phyloP scores from a whole-genome alignment of 1,140 invertebrate species.

The Leptinotarsa texana region DNA sequence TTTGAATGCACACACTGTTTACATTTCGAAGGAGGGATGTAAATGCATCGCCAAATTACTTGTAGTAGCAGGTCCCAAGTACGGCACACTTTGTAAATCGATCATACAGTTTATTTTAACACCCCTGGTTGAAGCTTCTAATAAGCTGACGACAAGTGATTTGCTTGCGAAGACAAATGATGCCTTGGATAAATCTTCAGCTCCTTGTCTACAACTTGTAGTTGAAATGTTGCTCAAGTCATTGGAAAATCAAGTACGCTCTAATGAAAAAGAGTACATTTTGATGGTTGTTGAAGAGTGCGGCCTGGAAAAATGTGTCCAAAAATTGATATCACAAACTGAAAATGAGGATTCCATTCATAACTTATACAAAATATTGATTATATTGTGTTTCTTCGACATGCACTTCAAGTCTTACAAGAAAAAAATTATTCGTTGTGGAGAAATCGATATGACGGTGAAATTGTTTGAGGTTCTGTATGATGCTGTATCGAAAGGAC shows the following conservation, averaged over 20 bases:
- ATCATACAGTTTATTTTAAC: slow-evolving; percentile 9
- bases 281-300: slow-evolving; percentile 28
- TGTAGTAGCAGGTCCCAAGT: not conserved
- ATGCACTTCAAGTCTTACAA: not conserved
- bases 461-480: slow-evolving; percentile 12
- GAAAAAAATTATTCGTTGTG: slow-evolving; percentile 18
- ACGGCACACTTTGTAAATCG: not conserved
- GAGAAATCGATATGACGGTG: slow-evolving; percentile 11
- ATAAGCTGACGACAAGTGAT: not conserved
- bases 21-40: slow-evolving; percentile 64
- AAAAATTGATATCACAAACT: slow-evolving; percentile 35
- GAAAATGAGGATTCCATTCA: slow-evolving; percentile 38
- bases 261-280: slow-evolving; percentile 34
- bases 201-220: slow-evolving; percentile 29
- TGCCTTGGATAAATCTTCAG: not conserved
- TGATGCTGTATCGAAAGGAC: not conserved
- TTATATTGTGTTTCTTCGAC: slow-evolving; percentile 33
- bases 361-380: slow-evolving; percentile 38
- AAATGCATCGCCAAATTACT: slow-evolving; percentile 61
- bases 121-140: not conserved
- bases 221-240: slow-evolving; percentile 32
- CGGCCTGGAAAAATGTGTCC: slow-evolving; percentile 31
- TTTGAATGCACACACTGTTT: slow-evolving; percentile 65
- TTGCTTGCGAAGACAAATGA: not conserved
- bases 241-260: slow-evolving; percentile 48